Evolutionary conservation across 2,797 vertebrate genomes (phyloP), one percentile per base, ranked within the genome.

Genomic region (Novumbra hubbsi): DNA sequence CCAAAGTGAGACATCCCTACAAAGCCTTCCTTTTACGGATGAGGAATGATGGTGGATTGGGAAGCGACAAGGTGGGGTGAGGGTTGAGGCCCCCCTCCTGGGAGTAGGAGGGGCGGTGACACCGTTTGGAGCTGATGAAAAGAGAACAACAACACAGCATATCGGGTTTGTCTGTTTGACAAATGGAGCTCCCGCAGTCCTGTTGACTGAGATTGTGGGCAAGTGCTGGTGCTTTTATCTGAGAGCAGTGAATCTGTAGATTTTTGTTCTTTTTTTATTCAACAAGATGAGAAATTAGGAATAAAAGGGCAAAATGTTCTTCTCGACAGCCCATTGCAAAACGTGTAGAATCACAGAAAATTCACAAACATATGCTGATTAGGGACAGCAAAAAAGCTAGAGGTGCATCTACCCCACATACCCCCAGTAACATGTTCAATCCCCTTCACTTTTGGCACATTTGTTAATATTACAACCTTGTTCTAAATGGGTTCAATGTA

Each of bases 111-210:
- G 90, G 92, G 87, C 85, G 88, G 84, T 88, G 93, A 93, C 90
- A 93, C 85, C 84, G 88, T 90, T 92, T 92, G 82, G 79, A 88
- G 49, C 83, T 67, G 90, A 86, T 96, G 94, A 95, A 96, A 95
- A 89, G 82, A 88, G 83, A 81, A 93, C 92, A 93, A 95, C 94
- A 87, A 81, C 81, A 83, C 86, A 87, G 73, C 74, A 91, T 91
- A 94, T 94, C 93, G 67, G 81, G 90, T 93, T 92, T 86, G 77
- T 86, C 90, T 90, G 88, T 92, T 90, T 92, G 91, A 93, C 92
- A 93, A 94, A 94, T 93, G 88, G 87, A 92, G 91, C 84, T 86
- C 83, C 87, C 76, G 88, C 90, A 87, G 86, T 82, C 19, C 52
- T 7, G 52, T 55, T n/a, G 52, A 55, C 52, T 55, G 52, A 21